phyloP scores from a whole-genome alignment of 2,113 vertebrate species.

The Leucoraja erinaceus region DNA sequence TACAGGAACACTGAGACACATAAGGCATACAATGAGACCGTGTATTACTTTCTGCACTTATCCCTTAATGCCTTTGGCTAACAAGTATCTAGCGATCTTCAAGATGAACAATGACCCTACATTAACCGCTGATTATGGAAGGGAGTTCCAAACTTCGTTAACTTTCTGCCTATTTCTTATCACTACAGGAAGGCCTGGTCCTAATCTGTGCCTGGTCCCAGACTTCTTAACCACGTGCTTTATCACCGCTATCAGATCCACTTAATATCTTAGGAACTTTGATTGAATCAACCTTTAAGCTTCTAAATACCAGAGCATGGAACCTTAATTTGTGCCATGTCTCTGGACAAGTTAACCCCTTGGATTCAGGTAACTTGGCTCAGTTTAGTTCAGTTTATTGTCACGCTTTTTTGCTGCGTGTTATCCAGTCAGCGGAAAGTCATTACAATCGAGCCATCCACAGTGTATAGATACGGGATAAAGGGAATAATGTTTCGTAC shows the following conservation, averaged over 20 bases:
- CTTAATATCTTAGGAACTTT: neutral
- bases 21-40: neutral
- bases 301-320: neutral
- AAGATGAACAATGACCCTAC: neutral
- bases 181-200: neutral
- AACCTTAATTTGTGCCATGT: too few species aligned
- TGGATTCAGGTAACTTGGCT: too few species aligned
- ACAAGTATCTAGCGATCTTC: neutral
- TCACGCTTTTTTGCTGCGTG: too few species aligned
- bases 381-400: too few species aligned
- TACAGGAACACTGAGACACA: neutral
- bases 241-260: neutral
- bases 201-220: neutral
- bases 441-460: too few species aligned
- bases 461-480: too few species aligned
- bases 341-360: too few species aligned
- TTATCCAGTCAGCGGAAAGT: too few species aligned
- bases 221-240: neutral
- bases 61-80: neutral
- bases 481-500: too few species aligned
- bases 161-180: neutral
- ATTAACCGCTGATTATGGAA: neutral
- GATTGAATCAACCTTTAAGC: neutral
- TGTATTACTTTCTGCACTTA: neutral
- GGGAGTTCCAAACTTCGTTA: neutral